phyloP scores from a whole-genome alignment of 2,888 invertebrate species.

The Chrysodeixis includens region DNA sequence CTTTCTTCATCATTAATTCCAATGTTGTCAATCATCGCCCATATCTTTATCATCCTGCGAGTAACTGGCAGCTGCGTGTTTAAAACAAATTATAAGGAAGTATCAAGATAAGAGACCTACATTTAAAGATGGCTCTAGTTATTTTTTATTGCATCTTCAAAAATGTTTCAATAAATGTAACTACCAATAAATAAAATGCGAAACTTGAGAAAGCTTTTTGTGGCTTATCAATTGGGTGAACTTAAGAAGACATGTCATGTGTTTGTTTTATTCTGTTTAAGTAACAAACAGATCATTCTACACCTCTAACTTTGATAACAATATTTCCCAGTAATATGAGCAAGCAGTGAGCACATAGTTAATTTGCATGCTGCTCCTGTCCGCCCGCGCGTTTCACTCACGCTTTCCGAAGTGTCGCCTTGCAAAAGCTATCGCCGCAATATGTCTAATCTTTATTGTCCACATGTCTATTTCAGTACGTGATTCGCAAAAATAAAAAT shows the following conservation, averaged over 20 bases:
- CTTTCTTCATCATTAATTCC: slow-evolving; percentile 46
- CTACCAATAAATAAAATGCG: background rate
- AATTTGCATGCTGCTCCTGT: slow-evolving; percentile 67
- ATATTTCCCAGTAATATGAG: slow-evolving; percentile 52
- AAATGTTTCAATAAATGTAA: background rate
- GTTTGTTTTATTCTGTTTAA: background rate
- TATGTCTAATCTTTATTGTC: slow-evolving; percentile 35
- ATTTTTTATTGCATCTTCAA: background rate
- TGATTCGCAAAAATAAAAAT: slow-evolving; percentile 12
- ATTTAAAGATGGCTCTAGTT: background rate
- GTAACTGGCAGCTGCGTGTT: slow-evolving; percentile 10
- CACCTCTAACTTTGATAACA: slow-evolving; percentile 20
- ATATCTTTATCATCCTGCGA: background rate
- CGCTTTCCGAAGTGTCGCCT: slow-evolving; percentile 46
- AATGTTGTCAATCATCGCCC: slow-evolving; percentile 4
- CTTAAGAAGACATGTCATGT: background rate
- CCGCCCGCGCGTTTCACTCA: slow-evolving; percentile 63
- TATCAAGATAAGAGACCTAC: background rate
- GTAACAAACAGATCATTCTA: slow-evolving; percentile 31
- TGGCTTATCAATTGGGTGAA: background rate
- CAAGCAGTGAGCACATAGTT: slow-evolving; percentile 53
- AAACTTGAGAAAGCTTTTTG: background rate
- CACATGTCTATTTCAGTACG: slow-evolving; percentile 25
- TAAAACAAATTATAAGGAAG: background rate
- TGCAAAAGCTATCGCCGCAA: slow-evolving; percentile 51